Evolutionary conservation across 2,888 invertebrate species (phyloP).

Genomic region (Latrodectus elegans): DNA sequence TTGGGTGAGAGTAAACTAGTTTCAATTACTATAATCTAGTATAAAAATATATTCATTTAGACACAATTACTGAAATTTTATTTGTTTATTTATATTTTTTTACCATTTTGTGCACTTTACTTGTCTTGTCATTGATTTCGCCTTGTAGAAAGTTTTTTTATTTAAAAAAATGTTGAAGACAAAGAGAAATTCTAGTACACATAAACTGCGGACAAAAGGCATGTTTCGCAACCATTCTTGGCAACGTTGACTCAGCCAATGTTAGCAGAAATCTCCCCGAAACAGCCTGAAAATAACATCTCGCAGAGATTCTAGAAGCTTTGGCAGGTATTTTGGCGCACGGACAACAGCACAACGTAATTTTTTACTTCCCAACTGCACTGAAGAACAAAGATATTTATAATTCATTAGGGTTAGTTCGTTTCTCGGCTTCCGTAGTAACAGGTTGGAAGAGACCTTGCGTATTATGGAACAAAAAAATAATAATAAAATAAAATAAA

Average conservation of each 20-base stretch:
- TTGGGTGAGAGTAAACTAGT: no score
- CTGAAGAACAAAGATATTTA: not conserved
- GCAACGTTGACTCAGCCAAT: constrained; percentile 18
- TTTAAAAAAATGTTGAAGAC: not conserved
- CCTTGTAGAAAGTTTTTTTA: no score
- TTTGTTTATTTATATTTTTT: no score
- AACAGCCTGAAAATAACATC: constrained; percentile 37
- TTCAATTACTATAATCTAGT: no score
- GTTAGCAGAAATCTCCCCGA: constrained; percentile 8
- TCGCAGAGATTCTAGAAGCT: constrained; percentile 14
- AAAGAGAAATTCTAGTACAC: not conserved
- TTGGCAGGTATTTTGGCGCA: constrained; percentile 16
- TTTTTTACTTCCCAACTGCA: not conserved
- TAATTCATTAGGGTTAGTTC: not conserved
- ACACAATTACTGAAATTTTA: no score
- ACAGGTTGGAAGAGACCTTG: no score
- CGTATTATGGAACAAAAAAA: no score
- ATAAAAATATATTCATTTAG: no score
- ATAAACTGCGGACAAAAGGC: constrained; percentile 4
- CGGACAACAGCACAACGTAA: not conserved
- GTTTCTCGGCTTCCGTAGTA: not conserved
- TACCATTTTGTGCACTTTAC: no score
- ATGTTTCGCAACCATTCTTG: constrained; percentile 31
- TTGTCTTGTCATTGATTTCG: no score
- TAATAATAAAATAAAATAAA: no score